A percentile compares a stretch with the other conserved stretches of the same genome.
phyloP scores from a whole-genome alignment of 1,140 invertebrate genomes.

The Zelostemma sp. region DNA sequence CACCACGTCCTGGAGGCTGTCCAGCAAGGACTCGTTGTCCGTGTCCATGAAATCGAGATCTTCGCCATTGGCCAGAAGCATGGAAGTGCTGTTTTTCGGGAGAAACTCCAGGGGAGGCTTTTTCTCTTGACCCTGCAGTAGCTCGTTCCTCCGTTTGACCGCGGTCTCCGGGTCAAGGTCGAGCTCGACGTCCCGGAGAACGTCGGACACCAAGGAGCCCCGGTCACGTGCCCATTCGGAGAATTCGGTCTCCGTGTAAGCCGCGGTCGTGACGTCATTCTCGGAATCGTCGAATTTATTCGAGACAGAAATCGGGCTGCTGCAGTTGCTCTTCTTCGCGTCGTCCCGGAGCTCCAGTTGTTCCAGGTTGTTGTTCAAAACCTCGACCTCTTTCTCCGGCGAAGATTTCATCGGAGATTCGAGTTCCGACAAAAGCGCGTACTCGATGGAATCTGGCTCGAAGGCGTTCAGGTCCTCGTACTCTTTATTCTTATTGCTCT shows the following conservation, averaged over 20 bases:
- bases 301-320: slow-evolving; percentile 66
- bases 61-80: slow-evolving; percentile 64
- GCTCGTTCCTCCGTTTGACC: slow-evolving; percentile 66
- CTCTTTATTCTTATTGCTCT: slow-evolving; percentile 53
- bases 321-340: slow-evolving; percentile 63
- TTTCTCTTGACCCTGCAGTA: slow-evolving; percentile 1
- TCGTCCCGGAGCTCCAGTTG: slow-evolving; percentile 49
- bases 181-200: slow-evolving; percentile 77
- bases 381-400: slow-evolving; percentile 44
- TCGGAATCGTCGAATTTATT: slow-evolving; percentile 68
- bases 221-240: slow-evolving; percentile 88
- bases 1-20: slow-evolving; percentile 70
- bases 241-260: slow-evolving; percentile 84
- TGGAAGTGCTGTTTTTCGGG: slow-evolving; percentile 59
- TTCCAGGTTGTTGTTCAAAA: slow-evolving; percentile 59
- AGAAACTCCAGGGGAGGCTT: slow-evolving; percentile 1
- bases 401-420: neutral
- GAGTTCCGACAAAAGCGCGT: slow-evolving; percentile 13
- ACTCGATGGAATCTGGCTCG: slow-evolving; percentile 67
- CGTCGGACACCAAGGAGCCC: slow-evolving; percentile 76
- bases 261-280: slow-evolving; percentile 76
- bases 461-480: slow-evolving; percentile 54
- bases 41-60: slow-evolving; percentile 84
- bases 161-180: slow-evolving; percentile 72
- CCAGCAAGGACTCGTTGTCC: slow-evolving; percentile 74